A percentile compares a stretch with the other conserved stretches of the same genome.
These are phyloP conservation scores for Psammodynastes pulverulentus DNA, from an alignment of 2,113 vertebrate species.

Conservation along the genomic window DNA sequence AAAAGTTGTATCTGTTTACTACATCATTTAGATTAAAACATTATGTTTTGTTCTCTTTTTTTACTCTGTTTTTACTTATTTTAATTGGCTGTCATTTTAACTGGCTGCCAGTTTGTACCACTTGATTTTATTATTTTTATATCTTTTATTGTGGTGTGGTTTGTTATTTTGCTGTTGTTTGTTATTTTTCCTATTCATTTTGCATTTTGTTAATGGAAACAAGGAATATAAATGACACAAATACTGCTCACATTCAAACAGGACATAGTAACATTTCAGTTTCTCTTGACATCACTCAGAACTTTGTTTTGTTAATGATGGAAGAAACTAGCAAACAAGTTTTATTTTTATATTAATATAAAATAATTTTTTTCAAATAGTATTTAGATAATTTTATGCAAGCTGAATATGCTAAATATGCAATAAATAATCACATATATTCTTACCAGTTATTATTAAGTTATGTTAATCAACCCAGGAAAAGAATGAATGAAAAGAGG, in stretches of 20 bases:
- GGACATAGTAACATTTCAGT: not conserved
- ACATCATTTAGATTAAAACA: not conserved
- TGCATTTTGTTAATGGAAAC: not conserved
- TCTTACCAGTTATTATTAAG: not conserved
- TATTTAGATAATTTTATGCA: not conserved
- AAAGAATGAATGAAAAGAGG: not conserved
- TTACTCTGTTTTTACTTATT: not conserved
- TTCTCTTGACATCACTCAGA: slow-evolving; percentile 6
- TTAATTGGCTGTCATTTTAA: not conserved
- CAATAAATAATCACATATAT: not conserved
- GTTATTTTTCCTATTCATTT: not conserved
- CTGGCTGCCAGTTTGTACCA: not conserved
- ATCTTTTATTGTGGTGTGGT: not conserved
- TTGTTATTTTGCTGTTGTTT: not conserved
- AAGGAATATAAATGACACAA: too few species aligned
- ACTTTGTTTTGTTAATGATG: not conserved
- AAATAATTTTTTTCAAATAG: not conserved
- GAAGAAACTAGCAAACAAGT: not conserved
- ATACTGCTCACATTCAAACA: not conserved
- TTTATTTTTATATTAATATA: not conserved
- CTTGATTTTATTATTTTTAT: not conserved
- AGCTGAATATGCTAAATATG: not conserved
- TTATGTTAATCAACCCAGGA: not conserved
- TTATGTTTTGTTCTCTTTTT: not conserved
- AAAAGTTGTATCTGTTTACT: not conserved